These are phyloP conservation scores for Urocolius indicus DNA, from an alignment of 2,113 vertebrate genomes.

Conservation along the genomic window DNA sequence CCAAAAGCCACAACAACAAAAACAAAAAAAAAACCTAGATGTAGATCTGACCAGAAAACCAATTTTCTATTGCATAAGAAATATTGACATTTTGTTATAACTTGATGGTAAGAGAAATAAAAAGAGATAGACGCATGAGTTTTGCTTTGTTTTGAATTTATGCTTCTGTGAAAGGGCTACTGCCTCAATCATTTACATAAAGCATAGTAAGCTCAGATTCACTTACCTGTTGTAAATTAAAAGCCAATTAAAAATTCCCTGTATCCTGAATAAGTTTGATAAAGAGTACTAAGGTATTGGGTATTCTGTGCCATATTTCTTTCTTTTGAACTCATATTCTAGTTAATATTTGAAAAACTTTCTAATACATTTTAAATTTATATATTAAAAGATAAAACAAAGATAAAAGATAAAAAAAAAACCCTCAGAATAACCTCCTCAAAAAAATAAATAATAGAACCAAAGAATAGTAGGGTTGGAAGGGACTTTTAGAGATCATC, in stretches of 20 bases:
- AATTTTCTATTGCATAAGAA: background rate
- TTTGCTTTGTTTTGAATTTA: background rate
- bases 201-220: background rate
- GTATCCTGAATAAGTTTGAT: background rate
- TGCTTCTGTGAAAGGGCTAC: background rate
- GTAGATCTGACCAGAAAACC: background rate
- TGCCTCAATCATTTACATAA: background rate
- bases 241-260: background rate
- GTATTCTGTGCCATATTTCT: background rate
- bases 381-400: background rate
- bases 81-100: background rate
- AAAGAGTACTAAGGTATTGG: background rate
- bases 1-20: too few relatives aligned
- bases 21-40: background rate
- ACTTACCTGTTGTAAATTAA: background rate
- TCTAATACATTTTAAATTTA: background rate
- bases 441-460: too few relatives aligned
- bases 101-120: background rate
- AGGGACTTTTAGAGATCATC: too few relatives aligned
- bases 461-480: too few relatives aligned
- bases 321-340: background rate
- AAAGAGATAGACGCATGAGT: background rate
- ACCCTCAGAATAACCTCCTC: rapidly evolving
- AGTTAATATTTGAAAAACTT: background rate
- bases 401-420: rapidly evolving